Conservation (phyloP, 2,797 vertebrate genomes). For the Pseudochirops corinnae region DNA sequence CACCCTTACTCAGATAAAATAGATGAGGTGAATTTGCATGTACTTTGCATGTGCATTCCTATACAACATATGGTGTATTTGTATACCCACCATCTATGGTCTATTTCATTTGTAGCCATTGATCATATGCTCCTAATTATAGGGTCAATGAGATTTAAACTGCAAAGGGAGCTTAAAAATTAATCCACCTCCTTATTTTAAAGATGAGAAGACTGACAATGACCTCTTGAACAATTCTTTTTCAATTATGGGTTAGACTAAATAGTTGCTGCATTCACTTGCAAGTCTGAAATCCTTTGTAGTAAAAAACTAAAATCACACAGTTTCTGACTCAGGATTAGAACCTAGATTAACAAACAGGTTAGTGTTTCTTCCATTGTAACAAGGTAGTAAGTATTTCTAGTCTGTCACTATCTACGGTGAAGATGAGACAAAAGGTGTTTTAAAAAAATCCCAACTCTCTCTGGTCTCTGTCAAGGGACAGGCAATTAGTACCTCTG, state of each 20-base stretch:
- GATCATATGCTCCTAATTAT: background rate
- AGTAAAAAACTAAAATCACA: background rate
- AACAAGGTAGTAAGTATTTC: background rate
- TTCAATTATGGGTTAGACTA: background rate
- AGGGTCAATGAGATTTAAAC: background rate
- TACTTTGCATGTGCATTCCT: background rate
- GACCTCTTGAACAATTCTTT: background rate
- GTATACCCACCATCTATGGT: background rate
- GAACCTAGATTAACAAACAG: background rate
- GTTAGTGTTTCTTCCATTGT: background rate
- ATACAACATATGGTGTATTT: background rate
- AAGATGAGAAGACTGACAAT: background rate
- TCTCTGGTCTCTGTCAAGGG: background rate
- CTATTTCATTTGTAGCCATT: background rate
- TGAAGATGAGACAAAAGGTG: background rate
- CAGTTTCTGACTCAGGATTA: background rate
- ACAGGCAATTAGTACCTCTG: background rate
- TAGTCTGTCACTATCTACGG: background rate
- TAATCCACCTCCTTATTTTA: background rate
- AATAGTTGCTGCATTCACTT: background rate
- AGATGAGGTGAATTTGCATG: conserved; percentile 32
- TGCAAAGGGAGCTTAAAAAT: background rate
- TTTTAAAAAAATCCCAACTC: background rate
- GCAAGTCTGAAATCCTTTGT: background rate
- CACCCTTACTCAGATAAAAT: conserved; percentile 67